Percentiles rank a stretch among this genome's conserved stretches.
phyloP scores from a whole-genome alignment of 2,113 vertebrate species.

The Clupea harengus region DNA sequence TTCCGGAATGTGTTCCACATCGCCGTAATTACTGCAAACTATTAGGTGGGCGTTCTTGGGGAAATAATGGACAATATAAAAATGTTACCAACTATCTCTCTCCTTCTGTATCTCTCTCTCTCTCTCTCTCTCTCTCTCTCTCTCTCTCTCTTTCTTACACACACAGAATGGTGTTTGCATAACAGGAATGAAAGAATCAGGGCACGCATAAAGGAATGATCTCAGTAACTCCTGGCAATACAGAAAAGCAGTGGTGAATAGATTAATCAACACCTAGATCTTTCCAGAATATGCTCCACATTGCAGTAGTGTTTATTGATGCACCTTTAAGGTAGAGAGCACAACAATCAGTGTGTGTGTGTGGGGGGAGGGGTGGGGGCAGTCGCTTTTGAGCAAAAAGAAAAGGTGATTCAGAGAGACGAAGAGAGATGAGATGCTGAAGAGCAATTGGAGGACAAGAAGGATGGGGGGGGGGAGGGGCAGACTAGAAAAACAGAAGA shows the following conservation, averaged over 20 bases:
- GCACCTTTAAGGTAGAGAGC: not conserved
- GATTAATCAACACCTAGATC: slow-evolving; percentile 21
- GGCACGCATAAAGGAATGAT: not conserved
- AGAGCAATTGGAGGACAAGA: not conserved
- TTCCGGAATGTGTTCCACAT: slow-evolving; percentile 1
- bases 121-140: not conserved
- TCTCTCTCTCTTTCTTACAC: not conserved
- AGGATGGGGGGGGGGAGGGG: not conserved
- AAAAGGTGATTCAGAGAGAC: not conserved
- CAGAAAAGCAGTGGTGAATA: not conserved
- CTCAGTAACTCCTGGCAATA: not conserved
- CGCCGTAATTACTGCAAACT: not conserved
- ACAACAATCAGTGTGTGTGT: not conserved
- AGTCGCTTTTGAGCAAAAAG: not conserved
- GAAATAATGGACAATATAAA: not conserved
- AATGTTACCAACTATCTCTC: not conserved
- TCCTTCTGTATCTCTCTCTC: not conserved
- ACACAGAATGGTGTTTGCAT: not conserved
- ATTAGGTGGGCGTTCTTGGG: not conserved
- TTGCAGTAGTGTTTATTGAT: slow-evolving; percentile 16
- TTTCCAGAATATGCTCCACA: slow-evolving; percentile 9
- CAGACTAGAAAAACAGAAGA: not conserved
- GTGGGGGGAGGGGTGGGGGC: not conserved
- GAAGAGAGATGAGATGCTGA: not conserved
- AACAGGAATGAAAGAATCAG: not conserved